A percentile compares a stretch with the other conserved stretches of the same genome.
These are phyloP conservation scores for Griposia aprilina DNA, from an alignment of 2,888 invertebrate species.

Conservation along the genomic window DNA sequence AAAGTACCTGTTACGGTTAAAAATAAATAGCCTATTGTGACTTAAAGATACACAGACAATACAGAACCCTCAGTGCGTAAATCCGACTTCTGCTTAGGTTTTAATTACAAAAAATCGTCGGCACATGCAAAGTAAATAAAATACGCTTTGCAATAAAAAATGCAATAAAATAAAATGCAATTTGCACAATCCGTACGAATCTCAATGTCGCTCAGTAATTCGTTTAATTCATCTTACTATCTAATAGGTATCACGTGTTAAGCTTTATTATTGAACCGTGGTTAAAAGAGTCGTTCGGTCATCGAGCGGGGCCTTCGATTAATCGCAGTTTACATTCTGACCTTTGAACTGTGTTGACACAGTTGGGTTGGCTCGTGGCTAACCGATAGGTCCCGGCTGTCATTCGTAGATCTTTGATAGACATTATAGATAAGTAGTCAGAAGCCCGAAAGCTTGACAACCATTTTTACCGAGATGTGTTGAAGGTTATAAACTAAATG, in stretches of 20 bases:
- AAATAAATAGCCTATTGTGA: not conserved
- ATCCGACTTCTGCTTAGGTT: not conserved
- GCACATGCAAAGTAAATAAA: slow-evolving; percentile 4
- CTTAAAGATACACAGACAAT: not conserved
- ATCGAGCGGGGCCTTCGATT: slow-evolving; percentile 21
- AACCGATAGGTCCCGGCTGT: not conserved
- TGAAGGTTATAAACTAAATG: too few species aligned
- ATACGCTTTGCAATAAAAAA: not conserved
- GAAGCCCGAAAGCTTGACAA: not conserved
- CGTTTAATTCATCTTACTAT: slow-evolving; percentile 5
- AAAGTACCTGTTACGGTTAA: not conserved
- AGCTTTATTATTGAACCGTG: slow-evolving; percentile 4
- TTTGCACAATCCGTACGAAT: not conserved
- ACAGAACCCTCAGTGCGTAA: not conserved
- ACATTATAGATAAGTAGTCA: not conserved
- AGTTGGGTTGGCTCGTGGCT: not conserved
- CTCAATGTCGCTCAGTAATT: slow-evolving; percentile 1
- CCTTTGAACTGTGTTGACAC: slow-evolving; percentile 13
- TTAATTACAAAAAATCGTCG: not conserved
- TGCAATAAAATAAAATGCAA: not conserved
- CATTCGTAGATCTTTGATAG: not conserved
- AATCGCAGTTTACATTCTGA: slow-evolving; percentile 3
- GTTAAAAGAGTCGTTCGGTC: not conserved
- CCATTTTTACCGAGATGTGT: not conserved
- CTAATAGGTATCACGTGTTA: slow-evolving; percentile 43